Evolutionary conservation across 2,113 vertebrate species (phyloP), one percentile per base, ranked within the genome.

Genomic region (Ramphastos sulfuratus): DNA sequence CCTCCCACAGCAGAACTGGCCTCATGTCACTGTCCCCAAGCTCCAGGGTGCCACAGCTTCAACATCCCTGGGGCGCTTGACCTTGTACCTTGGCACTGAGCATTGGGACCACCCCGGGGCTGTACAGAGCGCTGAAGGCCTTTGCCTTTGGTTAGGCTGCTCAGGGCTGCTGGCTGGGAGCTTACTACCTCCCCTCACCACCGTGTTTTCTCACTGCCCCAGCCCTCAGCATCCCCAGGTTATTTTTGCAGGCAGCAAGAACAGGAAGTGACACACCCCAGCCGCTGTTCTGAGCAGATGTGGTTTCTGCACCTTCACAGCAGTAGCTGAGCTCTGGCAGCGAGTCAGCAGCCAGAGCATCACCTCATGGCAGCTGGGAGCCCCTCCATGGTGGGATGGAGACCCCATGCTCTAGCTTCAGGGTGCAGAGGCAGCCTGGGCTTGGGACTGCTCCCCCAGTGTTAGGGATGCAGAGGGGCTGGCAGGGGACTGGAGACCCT

Each of bases 251-350:
- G 92, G 78, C 87, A 61, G 39, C 20, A 14, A 6, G 64, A 33
- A 19, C 85, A 83, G 93, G 94, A 92, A 87, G 92, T 42, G 74
- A 85, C 58, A 16, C 92, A 71, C 72, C n/a, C 30, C 19, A 14
- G 74, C 67, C 77, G 30, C 1, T 1, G 46, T 37, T 30, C 13
- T 27, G 23, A 4, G 76, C 78, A 33, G 63, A 79, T 91, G 96
- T 0, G 55, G 96, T 78, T 66, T 76, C 30, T 25, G 91, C 17
- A 58, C 88, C 86, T 89, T 89, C 87, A 39, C n/a, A 6, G 77
- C 93, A 52, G 82, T 35, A 85, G 91, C 90, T 44, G 33, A 44
- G 89, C 48, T 87, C 93, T 94, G 91, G 92, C 67, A 15, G 75
- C 50, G 74, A 54, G 42, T 24, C 2, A 4, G 58, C 72, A 80